These are phyloP conservation scores for Dryocosmus kuriphilus DNA, from an alignment of 2,888 invertebrate genomes.

Conservation along the genomic window DNA sequence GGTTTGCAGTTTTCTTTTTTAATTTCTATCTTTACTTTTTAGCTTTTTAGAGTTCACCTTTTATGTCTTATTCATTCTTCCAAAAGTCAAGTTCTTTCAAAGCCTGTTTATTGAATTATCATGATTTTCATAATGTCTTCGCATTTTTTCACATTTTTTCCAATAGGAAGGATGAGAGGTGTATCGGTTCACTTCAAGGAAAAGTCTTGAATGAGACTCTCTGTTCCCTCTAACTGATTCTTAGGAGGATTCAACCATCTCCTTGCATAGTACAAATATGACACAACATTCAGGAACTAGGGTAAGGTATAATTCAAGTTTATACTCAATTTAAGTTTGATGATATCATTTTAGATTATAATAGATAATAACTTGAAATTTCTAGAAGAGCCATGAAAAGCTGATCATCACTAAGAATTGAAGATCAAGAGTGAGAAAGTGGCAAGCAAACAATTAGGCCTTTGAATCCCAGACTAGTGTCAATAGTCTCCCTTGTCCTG, in stretches of 20 bases:
- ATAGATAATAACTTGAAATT: neutral
- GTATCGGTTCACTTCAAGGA: conserved; percentile 34
- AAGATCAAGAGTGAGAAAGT: conserved; percentile 20
- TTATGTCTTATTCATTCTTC: neutral
- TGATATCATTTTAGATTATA: neutral
- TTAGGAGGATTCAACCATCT: neutral
- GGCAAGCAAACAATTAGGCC: conserved; percentile 26
- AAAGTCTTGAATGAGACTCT: conserved; percentile 35
- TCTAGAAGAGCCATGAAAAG: neutral
- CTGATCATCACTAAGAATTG: conserved; percentile 17
- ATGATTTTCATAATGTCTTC: conserved; percentile 11
- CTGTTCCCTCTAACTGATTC: conserved; percentile 22
- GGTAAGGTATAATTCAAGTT: neutral
- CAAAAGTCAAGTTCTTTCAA: neutral
- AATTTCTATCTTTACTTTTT: neutral
- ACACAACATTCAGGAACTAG: neutral
- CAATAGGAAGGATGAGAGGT: conserved; percentile 22
- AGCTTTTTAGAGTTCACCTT: neutral
- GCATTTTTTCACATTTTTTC: conserved; percentile 3
- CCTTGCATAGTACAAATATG: conserved; percentile 8
- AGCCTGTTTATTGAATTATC: conserved; percentile 17
- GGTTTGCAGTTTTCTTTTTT: neutral
- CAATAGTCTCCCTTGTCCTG: conserved; percentile 33
- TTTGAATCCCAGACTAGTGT: conserved; percentile 29
- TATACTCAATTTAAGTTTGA: neutral